Evolutionary conservation across 2,888 invertebrate genomes (phyloP).

Genomic region (Malacosoma neustria): DNA sequence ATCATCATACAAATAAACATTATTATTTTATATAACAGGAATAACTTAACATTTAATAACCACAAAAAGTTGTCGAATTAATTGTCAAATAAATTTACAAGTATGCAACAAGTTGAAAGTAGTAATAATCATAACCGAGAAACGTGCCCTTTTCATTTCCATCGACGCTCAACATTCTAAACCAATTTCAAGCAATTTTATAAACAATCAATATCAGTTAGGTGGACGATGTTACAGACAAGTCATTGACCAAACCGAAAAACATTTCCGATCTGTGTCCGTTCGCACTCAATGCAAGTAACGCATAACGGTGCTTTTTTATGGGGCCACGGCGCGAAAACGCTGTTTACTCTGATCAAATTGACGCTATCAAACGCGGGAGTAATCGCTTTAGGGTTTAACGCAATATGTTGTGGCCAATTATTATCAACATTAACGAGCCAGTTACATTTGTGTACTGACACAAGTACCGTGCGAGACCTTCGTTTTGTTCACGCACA

Average conservation of each 20-base stretch:
- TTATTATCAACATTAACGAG: constrained; percentile 9
- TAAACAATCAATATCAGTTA: constrained; percentile 1
- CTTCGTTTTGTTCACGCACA: too few relatives aligned
- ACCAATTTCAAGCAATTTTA: not conserved
- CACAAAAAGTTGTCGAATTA: too few relatives aligned
- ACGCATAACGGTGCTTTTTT: constrained; percentile 35
- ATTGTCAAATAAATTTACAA: too few relatives aligned
- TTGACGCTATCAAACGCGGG: not conserved
- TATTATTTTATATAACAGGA: too few relatives aligned
- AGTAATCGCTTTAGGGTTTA: constrained; percentile 1
- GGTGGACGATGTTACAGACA: constrained; percentile 14
- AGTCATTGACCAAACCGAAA: constrained; percentile 34
- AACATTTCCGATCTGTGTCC: constrained; percentile 4
- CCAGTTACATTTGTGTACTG: constrained; percentile 14
- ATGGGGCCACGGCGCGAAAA: constrained; percentile 30
- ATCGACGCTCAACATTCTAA: not conserved
- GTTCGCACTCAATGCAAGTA: constrained; percentile 34
- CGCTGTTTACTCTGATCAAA: constrained; percentile 17
- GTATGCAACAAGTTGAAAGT: too few relatives aligned
- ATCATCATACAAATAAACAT: too few relatives aligned
- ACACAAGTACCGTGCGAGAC: not conserved
- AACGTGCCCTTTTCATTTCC: not conserved
- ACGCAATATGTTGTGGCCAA: not conserved
- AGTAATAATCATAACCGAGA: too few relatives aligned
- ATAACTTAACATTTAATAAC: too few relatives aligned